phyloP scores from a whole-genome alignment of 2,797 vertebrate species.

The Sebastes flavidus region DNA sequence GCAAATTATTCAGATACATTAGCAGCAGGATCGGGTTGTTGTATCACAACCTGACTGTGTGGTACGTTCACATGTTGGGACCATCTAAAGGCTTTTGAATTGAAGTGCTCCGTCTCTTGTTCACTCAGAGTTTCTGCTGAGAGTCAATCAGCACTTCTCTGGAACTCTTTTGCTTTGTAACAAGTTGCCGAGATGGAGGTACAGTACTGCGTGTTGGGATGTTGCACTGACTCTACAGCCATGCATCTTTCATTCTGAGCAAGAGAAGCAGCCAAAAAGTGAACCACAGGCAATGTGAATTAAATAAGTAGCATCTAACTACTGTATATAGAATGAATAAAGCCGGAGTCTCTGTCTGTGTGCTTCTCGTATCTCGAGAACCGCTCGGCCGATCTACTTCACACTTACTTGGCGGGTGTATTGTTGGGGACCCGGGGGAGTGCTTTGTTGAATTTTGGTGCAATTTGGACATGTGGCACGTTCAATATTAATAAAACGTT shows the following conservation, averaged over 20 bases:
- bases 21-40: background rate
- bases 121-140: background rate
- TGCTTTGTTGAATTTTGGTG: background rate
- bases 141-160: background rate
- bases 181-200: background rate
- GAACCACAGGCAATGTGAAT: background rate
- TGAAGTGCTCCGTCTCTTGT: background rate
- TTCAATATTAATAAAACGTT: background rate
- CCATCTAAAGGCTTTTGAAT: background rate
- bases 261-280: slow-evolving; percentile 21
- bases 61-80: background rate
- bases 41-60: background rate
- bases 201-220: background rate
- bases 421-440: no score
- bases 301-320: background rate
- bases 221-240: background rate
- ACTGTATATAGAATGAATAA: no score
- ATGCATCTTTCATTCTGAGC: background rate
- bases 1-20: slow-evolving; percentile 7
- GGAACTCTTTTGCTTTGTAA: background rate
- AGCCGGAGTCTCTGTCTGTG: no score
- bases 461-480: background rate
- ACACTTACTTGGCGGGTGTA: no score
- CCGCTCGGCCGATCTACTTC: no score
- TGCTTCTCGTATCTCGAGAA: no score